These are phyloP conservation scores for Spinibarbus caldwelli DNA, from an alignment of 2,797 vertebrate species.

Conservation along the genomic window DNA sequence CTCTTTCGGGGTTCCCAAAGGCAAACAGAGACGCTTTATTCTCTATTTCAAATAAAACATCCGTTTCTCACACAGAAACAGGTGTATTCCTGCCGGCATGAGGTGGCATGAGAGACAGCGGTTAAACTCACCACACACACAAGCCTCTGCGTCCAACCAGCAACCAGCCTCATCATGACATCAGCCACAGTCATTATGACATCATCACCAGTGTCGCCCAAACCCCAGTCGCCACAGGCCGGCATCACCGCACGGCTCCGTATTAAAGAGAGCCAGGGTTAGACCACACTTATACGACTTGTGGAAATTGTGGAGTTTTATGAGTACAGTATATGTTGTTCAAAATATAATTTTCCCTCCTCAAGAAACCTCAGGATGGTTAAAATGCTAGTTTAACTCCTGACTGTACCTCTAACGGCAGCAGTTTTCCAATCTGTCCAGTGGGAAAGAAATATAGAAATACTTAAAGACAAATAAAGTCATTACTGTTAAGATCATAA, in stretches of 20 bases:
- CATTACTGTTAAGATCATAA: slow-evolving; percentile 4
- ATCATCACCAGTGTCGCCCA: slow-evolving; percentile 9
- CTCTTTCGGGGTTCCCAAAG: background rate
- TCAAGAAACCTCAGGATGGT: slow-evolving; percentile 28
- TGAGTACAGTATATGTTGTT: slow-evolving; percentile 22
- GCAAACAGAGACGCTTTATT: background rate
- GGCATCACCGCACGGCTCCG: background rate
- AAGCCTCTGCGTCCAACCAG: slow-evolving; percentile 14
- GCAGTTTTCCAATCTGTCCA: slow-evolving; percentile 2
- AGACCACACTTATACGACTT: slow-evolving; percentile 24
- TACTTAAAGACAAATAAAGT: background rate
- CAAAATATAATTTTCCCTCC: slow-evolving; percentile 10
- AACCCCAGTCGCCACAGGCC: slow-evolving; percentile 34
- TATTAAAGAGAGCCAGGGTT: slow-evolving; percentile 18
- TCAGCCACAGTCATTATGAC: slow-evolving; percentile 50
- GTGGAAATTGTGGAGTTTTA: slow-evolving; percentile 14
- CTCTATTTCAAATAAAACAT: slow-evolving; percentile 3
- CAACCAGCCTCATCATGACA: slow-evolving; percentile 51
- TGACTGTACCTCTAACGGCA: background rate
- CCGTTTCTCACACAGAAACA: slow-evolving; percentile 10
- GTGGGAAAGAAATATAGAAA: slow-evolving; percentile 32
- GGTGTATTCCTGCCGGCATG: background rate
- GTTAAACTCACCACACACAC: slow-evolving; percentile 39
- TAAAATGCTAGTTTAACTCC: background rate
- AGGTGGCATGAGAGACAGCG: slow-evolving; percentile 4